phyloP scores from a whole-genome alignment of 2,888 invertebrate genomes.

The Anorthoa munda region DNA sequence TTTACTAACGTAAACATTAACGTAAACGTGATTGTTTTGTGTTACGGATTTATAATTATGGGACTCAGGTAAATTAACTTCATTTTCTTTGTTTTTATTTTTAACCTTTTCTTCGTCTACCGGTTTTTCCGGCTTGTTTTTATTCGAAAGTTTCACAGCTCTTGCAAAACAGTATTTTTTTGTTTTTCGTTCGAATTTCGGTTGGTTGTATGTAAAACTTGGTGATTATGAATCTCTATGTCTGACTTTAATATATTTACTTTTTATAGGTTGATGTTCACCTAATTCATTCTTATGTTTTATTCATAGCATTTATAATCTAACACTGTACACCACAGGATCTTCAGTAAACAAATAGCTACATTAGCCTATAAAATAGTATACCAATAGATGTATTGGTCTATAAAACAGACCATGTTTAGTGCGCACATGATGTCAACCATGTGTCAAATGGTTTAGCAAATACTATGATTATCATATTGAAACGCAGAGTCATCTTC shows the following conservation, averaged over 20 bases:
- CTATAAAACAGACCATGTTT: neutral
- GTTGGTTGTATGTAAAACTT: neutral
- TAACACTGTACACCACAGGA: neutral
- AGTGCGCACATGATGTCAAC: slow-evolving; percentile 16
- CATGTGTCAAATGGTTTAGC: slow-evolving; percentile 18
- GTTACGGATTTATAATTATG: slow-evolving; percentile 68
- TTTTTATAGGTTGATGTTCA: neutral
- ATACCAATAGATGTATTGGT: neutral
- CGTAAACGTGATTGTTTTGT: slow-evolving; percentile 66
- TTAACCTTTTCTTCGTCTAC: slow-evolving; percentile 1
- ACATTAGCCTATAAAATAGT: neutral
- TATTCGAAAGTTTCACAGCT: slow-evolving; percentile 53
- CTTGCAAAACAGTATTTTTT: slow-evolving; percentile 24
- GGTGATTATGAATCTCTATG: neutral
- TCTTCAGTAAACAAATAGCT: neutral
- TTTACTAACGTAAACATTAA: slow-evolving; percentile 76
- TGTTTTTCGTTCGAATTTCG: neutral
- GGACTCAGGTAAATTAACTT: slow-evolving; percentile 65
- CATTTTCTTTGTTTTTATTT: slow-evolving; percentile 13
- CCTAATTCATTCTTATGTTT: neutral
- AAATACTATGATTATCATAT: slow-evolving; percentile 18
- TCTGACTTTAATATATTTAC: neutral
- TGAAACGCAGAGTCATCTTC: slow-evolving; percentile 11
- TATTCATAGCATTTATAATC: neutral
- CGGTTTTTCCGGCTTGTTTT: slow-evolving; percentile 25